phyloP scores from a whole-genome alignment of 2,797 vertebrate genomes.

The Merluccius polli region DNA sequence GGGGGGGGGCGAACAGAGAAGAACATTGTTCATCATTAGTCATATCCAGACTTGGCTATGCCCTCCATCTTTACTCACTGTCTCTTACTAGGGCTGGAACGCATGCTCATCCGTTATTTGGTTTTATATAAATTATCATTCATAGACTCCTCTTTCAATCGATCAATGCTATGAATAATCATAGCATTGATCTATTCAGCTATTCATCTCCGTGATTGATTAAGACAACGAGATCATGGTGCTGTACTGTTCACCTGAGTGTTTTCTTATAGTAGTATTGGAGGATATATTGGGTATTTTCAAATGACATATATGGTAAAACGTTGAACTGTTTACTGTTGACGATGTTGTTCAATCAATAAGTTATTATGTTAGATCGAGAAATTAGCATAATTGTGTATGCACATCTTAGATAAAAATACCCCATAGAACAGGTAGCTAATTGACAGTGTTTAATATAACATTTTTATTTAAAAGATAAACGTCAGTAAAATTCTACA shows the following conservation, averaged over 20 bases:
- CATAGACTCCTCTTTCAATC: not conserved
- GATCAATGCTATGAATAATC: conserved; percentile 2
- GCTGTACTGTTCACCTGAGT: not conserved
- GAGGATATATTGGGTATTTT: not conserved
- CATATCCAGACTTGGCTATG: not conserved
- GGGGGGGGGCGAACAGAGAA: not conserved
- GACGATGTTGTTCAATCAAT: not conserved
- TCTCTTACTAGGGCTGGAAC: not conserved
- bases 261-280: not conserved
- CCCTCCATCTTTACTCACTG: not conserved
- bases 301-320: too few relatives aligned
- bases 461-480: not conserved
- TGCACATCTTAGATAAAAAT: not conserved
- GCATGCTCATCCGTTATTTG: not conserved
- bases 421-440: not conserved
- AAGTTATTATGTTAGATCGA: not conserved
- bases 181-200: not conserved
- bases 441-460: not conserved
- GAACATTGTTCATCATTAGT: conserved; percentile 1
- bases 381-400: not conserved
- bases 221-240: not conserved
- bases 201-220: not conserved
- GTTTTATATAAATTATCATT: not conserved
- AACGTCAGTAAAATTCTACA: not conserved
- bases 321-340: not conserved